Evolutionary conservation across 2,113 vertebrate genomes (phyloP).

Genomic region (Meriones unguiculatus): DNA sequence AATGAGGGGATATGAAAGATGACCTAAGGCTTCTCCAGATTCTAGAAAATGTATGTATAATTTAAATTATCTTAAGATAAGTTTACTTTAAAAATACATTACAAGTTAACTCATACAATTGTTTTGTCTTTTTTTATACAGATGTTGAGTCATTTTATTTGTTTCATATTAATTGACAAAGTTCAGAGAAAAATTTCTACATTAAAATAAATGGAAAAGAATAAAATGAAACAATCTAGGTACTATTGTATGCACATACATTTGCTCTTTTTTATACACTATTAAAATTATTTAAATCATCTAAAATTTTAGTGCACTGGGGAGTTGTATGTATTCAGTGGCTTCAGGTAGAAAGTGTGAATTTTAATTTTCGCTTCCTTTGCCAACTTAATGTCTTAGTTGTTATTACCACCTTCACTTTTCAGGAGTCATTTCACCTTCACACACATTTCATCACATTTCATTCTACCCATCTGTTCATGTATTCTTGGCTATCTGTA

Average conservation of each 20-base stretch:
- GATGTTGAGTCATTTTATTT: background rate
- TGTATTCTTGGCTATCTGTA: slow-evolving; percentile 69
- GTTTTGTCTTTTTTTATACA: background rate
- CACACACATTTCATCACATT: slow-evolving; percentile 79
- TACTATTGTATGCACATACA: background rate
- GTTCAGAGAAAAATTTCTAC: background rate
- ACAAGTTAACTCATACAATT: background rate
- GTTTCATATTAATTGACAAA: background rate
- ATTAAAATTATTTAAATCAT: slow-evolving; percentile 63
- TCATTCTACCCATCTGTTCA: slow-evolving; percentile 59
- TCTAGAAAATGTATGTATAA: background rate
- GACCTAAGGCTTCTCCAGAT: background rate
- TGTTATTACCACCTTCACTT: slow-evolving; percentile 71
- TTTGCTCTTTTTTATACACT: slow-evolving; percentile 44
- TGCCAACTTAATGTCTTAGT: slow-evolving; percentile 82
- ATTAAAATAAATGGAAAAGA: background rate
- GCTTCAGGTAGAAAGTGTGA: slow-evolving; percentile 52
- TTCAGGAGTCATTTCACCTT: slow-evolving; percentile 81
- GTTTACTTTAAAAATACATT: background rate
- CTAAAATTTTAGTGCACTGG: slow-evolving; percentile 36
- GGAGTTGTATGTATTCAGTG: slow-evolving; percentile 42
- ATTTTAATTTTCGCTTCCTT: slow-evolving; percentile 86
- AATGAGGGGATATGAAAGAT: background rate
- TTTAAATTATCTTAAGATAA: background rate
- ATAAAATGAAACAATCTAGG: background rate